phyloP scores from a whole-genome alignment of 1,140 invertebrate species.

The Zaprionus taronus region DNA sequence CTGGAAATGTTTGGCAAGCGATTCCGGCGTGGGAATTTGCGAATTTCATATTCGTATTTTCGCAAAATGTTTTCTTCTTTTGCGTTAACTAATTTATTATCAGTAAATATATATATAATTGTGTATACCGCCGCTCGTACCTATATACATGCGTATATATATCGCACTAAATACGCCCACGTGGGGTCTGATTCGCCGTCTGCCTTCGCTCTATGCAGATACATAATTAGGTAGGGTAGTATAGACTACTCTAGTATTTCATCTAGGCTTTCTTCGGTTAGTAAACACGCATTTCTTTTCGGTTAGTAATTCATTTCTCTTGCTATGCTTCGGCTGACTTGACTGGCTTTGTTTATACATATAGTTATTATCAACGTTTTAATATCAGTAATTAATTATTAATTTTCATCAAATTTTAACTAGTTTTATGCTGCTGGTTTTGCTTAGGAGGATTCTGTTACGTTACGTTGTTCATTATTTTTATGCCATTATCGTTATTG shows the following conservation, averaged over 20 bases:
- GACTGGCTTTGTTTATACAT: constrained; percentile 73
- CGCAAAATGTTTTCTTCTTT: constrained; percentile 40
- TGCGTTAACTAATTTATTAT: constrained; percentile 77
- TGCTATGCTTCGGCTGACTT: constrained; percentile 71
- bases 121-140: constrained; percentile 46
- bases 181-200: constrained; percentile 23
- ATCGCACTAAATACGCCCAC: constrained; percentile 38
- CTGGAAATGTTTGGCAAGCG: constrained; percentile 64
- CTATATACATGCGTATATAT: constrained; percentile 42
- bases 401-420: constrained; percentile 67
- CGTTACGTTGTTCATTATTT: constrained; percentile 69
- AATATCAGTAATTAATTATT: constrained; percentile 55
- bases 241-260: constrained; percentile 27
- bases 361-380: constrained; percentile 71
- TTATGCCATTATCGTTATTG: constrained; percentile 51
- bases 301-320: no score
- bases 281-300: constrained; percentile 50
- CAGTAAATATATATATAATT: constrained; percentile 63
- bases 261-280: constrained; percentile 64
- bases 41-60: constrained; percentile 49
- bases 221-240: constrained; percentile 3
- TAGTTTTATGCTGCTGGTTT: constrained; percentile 65
- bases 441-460: constrained; percentile 76
- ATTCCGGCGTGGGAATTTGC: constrained; percentile 13
- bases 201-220: background rate